Conservation (phyloP, 2,113 vertebrate genomes). For the Strix uralensis region DNA sequence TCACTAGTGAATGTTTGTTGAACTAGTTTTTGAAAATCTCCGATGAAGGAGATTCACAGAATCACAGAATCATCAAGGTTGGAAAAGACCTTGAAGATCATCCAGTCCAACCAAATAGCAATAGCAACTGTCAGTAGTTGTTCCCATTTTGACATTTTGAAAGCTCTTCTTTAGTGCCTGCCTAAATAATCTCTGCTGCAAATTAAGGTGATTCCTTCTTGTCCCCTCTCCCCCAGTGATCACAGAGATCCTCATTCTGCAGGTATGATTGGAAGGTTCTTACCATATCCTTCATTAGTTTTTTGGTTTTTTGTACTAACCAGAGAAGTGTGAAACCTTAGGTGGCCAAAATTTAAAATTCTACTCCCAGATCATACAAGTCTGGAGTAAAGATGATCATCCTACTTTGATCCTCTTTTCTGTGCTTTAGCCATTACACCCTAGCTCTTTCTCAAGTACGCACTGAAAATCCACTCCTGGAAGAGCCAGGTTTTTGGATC, state of each 20-base stretch:
- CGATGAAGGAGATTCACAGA: background rate
- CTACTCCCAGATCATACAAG: background rate
- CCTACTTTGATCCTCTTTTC: background rate
- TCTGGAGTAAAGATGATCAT: background rate
- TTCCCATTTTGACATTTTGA: background rate
- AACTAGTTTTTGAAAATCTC: background rate
- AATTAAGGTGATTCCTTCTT: background rate
- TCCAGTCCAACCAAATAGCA: too few species aligned
- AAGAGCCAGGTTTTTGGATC: background rate
- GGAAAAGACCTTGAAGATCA: too few species aligned
- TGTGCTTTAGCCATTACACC: background rate
- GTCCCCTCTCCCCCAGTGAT: background rate
- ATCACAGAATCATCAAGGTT: too few species aligned
- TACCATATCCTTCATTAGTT: background rate
- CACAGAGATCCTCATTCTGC: background rate
- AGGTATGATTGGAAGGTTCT: background rate
- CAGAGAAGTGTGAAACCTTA: background rate
- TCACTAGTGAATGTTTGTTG: background rate
- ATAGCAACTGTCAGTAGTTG: background rate
- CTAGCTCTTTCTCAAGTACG: background rate
- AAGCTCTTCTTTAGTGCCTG: background rate
- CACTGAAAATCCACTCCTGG: background rate
- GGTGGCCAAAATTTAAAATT: background rate
- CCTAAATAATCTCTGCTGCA: background rate
- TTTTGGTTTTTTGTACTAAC: background rate